Conservation (phyloP, 2,113 vertebrate species). For the Acinonyx jubatus region DNA sequence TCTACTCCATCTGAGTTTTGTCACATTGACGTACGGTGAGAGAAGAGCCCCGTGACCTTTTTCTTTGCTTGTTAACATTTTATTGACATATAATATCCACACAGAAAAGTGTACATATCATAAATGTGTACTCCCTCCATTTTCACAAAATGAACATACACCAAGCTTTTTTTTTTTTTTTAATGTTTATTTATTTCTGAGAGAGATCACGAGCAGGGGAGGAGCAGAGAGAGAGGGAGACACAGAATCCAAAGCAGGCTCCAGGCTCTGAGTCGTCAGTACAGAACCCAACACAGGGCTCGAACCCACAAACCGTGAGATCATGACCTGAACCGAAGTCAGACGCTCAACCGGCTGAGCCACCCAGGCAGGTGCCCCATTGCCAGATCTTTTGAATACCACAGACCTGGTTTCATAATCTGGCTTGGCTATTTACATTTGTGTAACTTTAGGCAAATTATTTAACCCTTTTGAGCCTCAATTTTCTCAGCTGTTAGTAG, state of each 20-base stretch:
- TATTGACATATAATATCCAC: background rate
- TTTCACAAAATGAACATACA: background rate
- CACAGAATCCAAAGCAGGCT: no score
- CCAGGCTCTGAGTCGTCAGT: no score
- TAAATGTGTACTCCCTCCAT: background rate
- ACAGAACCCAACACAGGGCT: no score
- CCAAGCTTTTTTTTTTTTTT: no score
- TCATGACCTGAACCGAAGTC: no score
- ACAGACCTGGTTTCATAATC: background rate
- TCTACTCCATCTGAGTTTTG: background rate
- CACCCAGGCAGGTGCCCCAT: no score
- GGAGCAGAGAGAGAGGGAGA: no score
- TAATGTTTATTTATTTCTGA: no score
- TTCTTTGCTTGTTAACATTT: background rate
- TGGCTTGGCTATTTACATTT: background rate
- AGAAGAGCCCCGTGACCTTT: background rate
- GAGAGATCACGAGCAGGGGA: no score
- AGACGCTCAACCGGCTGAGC: no score
- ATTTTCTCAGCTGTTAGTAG: conserved; percentile 5
- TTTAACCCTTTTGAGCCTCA: background rate
- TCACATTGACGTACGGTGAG: background rate
- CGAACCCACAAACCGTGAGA: no score
- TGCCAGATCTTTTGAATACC: background rate
- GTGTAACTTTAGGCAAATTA: background rate
- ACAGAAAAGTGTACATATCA: background rate